Percentiles rank a stretch among this genome's conserved stretches.
Evolutionary conservation across 2,113 vertebrate genomes (phyloP).

Genomic region (Lophochroa leadbeateri): DNA sequence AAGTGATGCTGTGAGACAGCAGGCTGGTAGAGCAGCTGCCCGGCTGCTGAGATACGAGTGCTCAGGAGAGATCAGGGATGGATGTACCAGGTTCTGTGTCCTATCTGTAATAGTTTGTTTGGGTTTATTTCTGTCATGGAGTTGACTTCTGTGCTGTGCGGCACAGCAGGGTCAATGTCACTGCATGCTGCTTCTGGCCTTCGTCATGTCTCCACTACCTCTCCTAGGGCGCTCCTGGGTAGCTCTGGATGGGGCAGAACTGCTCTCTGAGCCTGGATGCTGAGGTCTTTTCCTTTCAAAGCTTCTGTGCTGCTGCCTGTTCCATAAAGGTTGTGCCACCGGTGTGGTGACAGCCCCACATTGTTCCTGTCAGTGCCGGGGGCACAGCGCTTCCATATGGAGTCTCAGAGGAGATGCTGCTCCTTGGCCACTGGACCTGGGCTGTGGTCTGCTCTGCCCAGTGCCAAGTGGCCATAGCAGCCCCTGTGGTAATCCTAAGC

Average conservation of each 20-base stretch:
- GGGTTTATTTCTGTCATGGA: not conserved
- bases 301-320: not conserved
- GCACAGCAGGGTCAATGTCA: fast-evolving
- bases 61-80: not conserved
- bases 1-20: not conserved
- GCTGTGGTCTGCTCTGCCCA: not conserved
- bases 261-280: not conserved
- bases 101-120: not conserved
- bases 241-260: not conserved
- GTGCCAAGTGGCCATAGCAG: not conserved
- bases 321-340: not conserved
- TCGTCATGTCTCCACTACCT: conserved; percentile 55
- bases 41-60: not conserved
- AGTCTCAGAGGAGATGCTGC: not conserved
- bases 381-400: not conserved
- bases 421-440: fast-evolving
- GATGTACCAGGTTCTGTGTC: not conserved
- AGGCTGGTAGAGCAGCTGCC: not conserved
- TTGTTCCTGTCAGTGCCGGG: not conserved
- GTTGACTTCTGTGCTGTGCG: not conserved
- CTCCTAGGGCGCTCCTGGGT: not conserved
- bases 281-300: not conserved
- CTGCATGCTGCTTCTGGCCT: not conserved
- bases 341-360: not conserved
- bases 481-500: not conserved